phyloP scores from a whole-genome alignment of 2,797 vertebrate genomes.

The Diceros bicornis region DNA sequence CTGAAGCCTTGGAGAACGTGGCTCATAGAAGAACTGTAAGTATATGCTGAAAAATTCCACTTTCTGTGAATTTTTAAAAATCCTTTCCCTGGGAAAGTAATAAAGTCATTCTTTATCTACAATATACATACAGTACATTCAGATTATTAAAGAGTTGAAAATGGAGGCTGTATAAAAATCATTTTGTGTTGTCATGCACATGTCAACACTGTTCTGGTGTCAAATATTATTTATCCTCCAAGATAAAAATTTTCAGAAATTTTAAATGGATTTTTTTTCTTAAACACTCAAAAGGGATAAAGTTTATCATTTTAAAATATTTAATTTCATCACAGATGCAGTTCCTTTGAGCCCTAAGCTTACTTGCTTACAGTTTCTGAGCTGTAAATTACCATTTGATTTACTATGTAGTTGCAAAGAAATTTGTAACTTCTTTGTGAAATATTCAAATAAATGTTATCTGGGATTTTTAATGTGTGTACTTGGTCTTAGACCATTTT shows the following conservation, averaged over 20 bases:
- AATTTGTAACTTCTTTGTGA: slow-evolving; percentile 90
- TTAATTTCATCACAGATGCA: slow-evolving; percentile 79
- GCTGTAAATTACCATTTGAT: slow-evolving; percentile 89
- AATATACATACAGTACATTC: neutral
- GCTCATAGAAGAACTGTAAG: neutral
- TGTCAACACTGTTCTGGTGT: neutral
- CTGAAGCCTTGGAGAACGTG: neutral
- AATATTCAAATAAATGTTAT: slow-evolving; percentile 89
- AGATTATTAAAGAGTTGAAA: neutral
- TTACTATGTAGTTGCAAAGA: slow-evolving; percentile 87
- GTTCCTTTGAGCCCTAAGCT: slow-evolving; percentile 85
- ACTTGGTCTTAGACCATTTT: slow-evolving; percentile 66
- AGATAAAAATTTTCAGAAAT: neutral
- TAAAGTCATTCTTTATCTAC: neutral
- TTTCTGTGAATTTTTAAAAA: neutral
- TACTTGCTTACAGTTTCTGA: slow-evolving; percentile 86
- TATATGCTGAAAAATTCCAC: neutral
- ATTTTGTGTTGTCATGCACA: neutral
- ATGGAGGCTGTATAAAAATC: neutral
- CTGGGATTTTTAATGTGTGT: slow-evolving; percentile 87
- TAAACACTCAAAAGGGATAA: slow-evolving; percentile 59
- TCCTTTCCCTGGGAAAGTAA: neutral
- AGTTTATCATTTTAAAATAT: slow-evolving; percentile 64
- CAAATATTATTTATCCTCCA: neutral
- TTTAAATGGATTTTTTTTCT: neutral